phyloP scores from a whole-genome alignment of 2,113 vertebrate species.

The Heliornis fulica region DNA sequence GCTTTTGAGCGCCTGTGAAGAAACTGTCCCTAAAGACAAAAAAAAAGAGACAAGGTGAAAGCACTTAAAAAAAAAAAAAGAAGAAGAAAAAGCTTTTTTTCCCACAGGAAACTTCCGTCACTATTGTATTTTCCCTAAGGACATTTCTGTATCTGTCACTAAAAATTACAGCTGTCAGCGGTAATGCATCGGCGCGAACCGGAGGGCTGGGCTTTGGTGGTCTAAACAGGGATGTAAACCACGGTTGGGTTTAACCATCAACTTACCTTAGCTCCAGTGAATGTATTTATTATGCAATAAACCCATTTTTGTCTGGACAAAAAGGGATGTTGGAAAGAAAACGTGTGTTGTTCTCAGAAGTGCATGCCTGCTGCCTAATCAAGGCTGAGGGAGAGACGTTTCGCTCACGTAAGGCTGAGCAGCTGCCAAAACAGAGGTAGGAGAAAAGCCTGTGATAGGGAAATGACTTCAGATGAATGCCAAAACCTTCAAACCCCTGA shows the following conservation, averaged over 20 bases:
- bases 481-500: neutral
- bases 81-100: neutral
- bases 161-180: constrained; percentile 66
- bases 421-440: neutral
- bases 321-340: neutral
- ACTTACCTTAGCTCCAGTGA: neutral
- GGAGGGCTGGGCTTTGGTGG: constrained; percentile 50
- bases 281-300: neutral
- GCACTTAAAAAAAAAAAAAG: neutral
- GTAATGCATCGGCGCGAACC: constrained; percentile 22
- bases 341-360: neutral
- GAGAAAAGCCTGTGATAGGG: neutral
- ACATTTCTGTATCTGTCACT: constrained; percentile 69
- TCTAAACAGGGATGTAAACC: constrained; percentile 13
- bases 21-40: neutral
- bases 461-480: neutral
- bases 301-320: neutral
- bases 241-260: constrained; percentile 10
- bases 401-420: neutral
- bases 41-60: constrained; percentile 11
- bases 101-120: constrained; percentile 69
- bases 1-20: neutral
- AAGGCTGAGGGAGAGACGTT: neutral
- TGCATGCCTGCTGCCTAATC: neutral
- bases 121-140: constrained; percentile 62